A percentile compares a stretch with the other conserved stretches of the same genome.
Evolutionary conservation across 2,113 vertebrate species (phyloP).

Genomic region (Circaetus cinerascens): DNA sequence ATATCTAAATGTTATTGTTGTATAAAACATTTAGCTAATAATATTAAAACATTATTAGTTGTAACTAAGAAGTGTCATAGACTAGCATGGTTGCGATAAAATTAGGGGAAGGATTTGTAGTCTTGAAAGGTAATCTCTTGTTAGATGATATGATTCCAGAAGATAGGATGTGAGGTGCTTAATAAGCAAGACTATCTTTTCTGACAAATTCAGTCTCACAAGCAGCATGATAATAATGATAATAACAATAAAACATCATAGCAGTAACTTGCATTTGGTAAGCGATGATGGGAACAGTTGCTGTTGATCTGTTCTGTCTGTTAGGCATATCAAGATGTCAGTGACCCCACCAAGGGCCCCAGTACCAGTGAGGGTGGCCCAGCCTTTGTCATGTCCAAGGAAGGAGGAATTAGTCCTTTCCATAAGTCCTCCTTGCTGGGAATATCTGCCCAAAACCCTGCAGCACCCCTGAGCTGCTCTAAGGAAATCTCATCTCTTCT

Average conservation of each 20-base stretch:
- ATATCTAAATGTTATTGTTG: background rate
- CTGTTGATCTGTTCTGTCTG: background rate
- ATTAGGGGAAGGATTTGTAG: background rate
- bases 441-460: background rate
- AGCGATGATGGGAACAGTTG: rapidly evolving
- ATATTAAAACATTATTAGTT: background rate
- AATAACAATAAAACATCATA: rapidly evolving
- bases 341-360: background rate
- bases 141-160: background rate
- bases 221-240: too few species aligned
- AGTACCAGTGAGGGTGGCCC: too few species aligned
- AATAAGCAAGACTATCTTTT: background rate
- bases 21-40: background rate
- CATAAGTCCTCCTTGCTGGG: rapidly evolving
- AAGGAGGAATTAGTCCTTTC: background rate
- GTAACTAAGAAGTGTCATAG: background rate
- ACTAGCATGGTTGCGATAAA: rapidly evolving
- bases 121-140: background rate
- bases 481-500: background rate
- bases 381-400: too few species aligned
- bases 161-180: background rate
- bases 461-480: background rate
- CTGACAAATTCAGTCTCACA: background rate
- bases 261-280: background rate
- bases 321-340: background rate